A percentile compares a stretch with the other conserved stretches of the same genome.
phyloP scores from a whole-genome alignment of 2,888 invertebrate species.

The Caenorhabditis angaria region DNA sequence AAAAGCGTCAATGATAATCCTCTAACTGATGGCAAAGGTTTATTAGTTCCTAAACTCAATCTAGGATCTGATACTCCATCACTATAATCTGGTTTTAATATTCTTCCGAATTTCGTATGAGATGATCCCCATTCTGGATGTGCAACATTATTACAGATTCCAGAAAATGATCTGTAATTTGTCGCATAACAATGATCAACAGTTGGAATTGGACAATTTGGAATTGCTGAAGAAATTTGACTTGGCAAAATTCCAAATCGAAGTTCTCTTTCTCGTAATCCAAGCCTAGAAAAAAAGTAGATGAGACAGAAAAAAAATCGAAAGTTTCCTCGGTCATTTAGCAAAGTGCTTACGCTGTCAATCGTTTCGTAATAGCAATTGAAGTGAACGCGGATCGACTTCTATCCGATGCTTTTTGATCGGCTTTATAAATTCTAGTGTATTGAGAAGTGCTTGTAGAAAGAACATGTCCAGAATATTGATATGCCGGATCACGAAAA shows the following conservation, averaged over 20 bases:
- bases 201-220: slow-evolving; percentile 54
- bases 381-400: slow-evolving; percentile 53
- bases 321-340: neutral
- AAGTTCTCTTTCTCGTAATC: slow-evolving; percentile 55
- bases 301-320: neutral
- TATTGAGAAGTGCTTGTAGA: slow-evolving; percentile 47
- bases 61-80: slow-evolving; percentile 57
- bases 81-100: slow-evolving; percentile 67
- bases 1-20: slow-evolving; percentile 56
- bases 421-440: slow-evolving; percentile 44
- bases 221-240: slow-evolving; percentile 56
- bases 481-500: slow-evolving; percentile 56
- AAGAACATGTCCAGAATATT: slow-evolving; percentile 54
- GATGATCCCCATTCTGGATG: slow-evolving; percentile 69
- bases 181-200: slow-evolving; percentile 53
- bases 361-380: slow-evolving; percentile 51
- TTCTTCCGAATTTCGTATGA: slow-evolving; percentile 67
- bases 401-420: slow-evolving; percentile 50
- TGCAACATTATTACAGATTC: slow-evolving; percentile 71
- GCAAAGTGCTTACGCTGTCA: slow-evolving; percentile 36
- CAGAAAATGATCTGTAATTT: slow-evolving; percentile 58
- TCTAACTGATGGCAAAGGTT: slow-evolving; percentile 52
- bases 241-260: slow-evolving; percentile 54
- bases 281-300: slow-evolving; percentile 30
- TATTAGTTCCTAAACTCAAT: slow-evolving; percentile 10